Percentiles rank a stretch among this genome's conserved stretches.
Conservation (phyloP, 2,888 invertebrate genomes). For the Spodoptera littoralis region DNA sequence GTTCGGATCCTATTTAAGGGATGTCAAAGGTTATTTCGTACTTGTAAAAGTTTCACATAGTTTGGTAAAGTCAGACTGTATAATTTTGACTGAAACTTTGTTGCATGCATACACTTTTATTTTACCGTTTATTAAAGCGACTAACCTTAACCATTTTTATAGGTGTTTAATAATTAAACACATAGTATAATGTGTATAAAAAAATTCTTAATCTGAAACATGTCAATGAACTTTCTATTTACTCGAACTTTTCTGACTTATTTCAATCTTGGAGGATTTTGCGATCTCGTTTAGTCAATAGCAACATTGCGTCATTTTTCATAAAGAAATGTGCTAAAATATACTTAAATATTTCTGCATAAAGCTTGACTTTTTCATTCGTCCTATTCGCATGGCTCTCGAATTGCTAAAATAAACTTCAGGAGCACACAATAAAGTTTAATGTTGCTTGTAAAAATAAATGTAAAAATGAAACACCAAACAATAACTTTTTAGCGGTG, state of each 20-base stretch:
- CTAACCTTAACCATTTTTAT: too few species aligned
- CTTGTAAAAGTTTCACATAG: conserved; percentile 9
- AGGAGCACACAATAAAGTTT: neutral
- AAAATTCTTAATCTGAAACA: too few species aligned
- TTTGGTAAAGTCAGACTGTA: neutral
- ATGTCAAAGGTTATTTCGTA: neutral
- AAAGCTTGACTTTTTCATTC: neutral
- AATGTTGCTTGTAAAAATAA: conserved; percentile 9
- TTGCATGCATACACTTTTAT: too few species aligned
- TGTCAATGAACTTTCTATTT: neutral
- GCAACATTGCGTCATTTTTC: too few species aligned
- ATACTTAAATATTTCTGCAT: too few species aligned
- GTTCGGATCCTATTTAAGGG: conserved; percentile 1
- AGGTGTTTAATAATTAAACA: too few species aligned
- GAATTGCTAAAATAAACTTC: neutral
- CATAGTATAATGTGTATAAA: too few species aligned
- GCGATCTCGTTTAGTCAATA: too few species aligned
- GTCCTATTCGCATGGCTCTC: neutral
- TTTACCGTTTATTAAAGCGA: too few species aligned
- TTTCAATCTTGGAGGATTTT: neutral
- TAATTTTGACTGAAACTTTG: neutral
- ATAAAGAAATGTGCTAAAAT: too few species aligned
- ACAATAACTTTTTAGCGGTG: conserved; percentile 23
- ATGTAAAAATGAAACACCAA: conserved; percentile 11
- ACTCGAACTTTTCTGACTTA: neutral